Evolutionary conservation across 2,888 invertebrate species (phyloP).

Genomic region (Stenchaetothrips biformis): DNA sequence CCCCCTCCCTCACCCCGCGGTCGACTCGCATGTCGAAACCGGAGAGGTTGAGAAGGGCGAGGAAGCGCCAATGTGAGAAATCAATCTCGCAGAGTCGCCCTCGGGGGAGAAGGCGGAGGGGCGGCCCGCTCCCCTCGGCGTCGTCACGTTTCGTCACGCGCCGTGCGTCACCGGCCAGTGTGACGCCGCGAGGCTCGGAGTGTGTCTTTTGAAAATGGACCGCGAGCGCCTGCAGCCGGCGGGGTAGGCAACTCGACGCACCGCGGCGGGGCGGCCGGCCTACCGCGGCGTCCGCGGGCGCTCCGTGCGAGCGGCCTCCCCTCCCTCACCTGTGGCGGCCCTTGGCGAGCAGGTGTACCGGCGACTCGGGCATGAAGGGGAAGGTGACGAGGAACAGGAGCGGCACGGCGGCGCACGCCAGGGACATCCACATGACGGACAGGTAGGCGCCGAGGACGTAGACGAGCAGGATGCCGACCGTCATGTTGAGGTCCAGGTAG

Average conservation of each 20-base stretch:
- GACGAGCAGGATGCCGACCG: conserved; percentile 47
- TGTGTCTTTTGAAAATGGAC: conserved; percentile 48
- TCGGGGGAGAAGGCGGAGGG: too few species aligned
- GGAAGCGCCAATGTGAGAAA: too few species aligned
- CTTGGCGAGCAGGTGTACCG: conserved; percentile 41
- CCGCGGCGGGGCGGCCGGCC: conserved; percentile 64
- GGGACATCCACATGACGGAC: conserved; percentile 45
- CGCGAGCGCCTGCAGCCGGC: conserved; percentile 48
- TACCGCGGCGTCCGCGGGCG: not conserved
- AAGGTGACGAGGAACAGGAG: conserved; percentile 42
- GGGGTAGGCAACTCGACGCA: conserved; percentile 40
- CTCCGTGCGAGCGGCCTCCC: too few species aligned
- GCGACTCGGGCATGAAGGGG: conserved; percentile 48
- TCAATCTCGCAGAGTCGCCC: too few species aligned
- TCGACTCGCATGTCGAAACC: too few species aligned
- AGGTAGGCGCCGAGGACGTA: conserved; percentile 46
- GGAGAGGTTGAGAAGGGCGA: too few species aligned
- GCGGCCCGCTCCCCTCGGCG: too few species aligned
- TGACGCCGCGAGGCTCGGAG: too few species aligned
- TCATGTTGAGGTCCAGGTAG: conserved; percentile 49
- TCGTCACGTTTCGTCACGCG: too few species aligned
- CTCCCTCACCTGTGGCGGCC: conserved; percentile 28
- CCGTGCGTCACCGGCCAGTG: too few species aligned
- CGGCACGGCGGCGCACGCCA: conserved; percentile 43
- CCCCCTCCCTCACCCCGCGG: too few species aligned